Evolutionary conservation across 2,797 vertebrate species (phyloP).

Genomic region (Acanthurus leucopareius): DNA sequence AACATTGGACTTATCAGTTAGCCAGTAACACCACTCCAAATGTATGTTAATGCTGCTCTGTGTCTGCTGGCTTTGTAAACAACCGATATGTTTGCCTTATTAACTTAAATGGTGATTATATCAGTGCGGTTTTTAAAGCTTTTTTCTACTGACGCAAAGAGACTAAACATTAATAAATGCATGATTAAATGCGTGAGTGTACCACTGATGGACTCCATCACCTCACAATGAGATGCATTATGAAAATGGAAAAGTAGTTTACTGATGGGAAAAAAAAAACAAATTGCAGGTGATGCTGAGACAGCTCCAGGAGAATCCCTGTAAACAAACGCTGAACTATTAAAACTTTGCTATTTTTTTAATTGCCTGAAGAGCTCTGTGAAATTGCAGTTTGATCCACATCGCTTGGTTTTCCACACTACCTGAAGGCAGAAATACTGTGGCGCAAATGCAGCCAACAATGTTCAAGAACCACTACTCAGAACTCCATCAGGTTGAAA

Average conservation of each 20-base stretch:
- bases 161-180: too few species aligned
- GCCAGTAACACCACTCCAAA: conserved; percentile 2
- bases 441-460: conserved; percentile 2
- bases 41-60: neutral
- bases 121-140: neutral
- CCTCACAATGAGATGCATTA: neutral
- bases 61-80: neutral
- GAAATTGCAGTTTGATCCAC: conserved; percentile 17
- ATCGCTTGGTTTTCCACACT: conserved; percentile 1
- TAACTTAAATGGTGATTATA: neutral
- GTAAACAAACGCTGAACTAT: conserved; percentile 21
- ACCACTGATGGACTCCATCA: neutral
- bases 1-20: neutral
- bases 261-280: neutral
- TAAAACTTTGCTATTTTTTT: neutral
- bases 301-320: conserved; percentile 1
- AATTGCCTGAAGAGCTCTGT: conserved; percentile 14
- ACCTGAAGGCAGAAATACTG: conserved; percentile 8
- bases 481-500: conserved; percentile 34
- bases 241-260: conserved; percentile 5
- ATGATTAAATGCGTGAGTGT: neutral
- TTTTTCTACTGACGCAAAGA: neutral
- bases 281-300: conserved; percentile 6
- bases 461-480: conserved; percentile 49
- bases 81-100: neutral